These are phyloP conservation scores for Ceuthmochares aereus DNA, from an alignment of 2,113 vertebrate species.

Conservation along the genomic window DNA sequence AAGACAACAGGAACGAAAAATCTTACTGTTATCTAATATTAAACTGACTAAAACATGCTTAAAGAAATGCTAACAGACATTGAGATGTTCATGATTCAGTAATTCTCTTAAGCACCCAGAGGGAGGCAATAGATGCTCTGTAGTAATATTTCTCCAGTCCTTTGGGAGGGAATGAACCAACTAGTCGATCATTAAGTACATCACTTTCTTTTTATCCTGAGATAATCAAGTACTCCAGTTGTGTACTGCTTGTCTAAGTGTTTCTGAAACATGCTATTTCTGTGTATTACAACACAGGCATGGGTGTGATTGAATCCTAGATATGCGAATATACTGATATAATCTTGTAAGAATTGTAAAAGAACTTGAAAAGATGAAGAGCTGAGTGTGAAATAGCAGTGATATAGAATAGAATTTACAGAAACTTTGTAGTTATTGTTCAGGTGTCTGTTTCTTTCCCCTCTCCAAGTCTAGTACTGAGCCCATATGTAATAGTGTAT, in stretches of 20 bases:
- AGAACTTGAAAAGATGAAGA: not conserved
- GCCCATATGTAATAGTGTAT: not conserved
- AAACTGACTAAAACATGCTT: not conserved
- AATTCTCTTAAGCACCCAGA: not conserved
- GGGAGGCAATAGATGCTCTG: conserved; percentile 11
- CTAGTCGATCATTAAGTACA: not conserved
- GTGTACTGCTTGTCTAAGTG: not conserved
- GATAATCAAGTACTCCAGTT: not conserved
- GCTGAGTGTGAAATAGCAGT: not conserved
- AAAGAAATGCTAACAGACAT: not conserved
- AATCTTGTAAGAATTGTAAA: not conserved
- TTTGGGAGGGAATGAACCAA: not conserved
- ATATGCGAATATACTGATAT: not conserved
- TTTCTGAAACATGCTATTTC: not conserved
- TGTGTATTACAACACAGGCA: not conserved
- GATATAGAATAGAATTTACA: not conserved
- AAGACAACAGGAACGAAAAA: not conserved
- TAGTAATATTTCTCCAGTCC: not conserved
- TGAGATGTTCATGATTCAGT: not conserved
- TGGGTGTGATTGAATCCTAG: not conserved
- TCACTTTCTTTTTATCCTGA: not conserved
- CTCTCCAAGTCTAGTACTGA: not conserved
- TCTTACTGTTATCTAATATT: not conserved
- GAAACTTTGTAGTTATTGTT: not conserved
- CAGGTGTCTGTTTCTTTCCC: not conserved